phyloP scores from a whole-genome alignment of 1,140 invertebrate genomes.

The Pollicipes pollicipes region DNA sequence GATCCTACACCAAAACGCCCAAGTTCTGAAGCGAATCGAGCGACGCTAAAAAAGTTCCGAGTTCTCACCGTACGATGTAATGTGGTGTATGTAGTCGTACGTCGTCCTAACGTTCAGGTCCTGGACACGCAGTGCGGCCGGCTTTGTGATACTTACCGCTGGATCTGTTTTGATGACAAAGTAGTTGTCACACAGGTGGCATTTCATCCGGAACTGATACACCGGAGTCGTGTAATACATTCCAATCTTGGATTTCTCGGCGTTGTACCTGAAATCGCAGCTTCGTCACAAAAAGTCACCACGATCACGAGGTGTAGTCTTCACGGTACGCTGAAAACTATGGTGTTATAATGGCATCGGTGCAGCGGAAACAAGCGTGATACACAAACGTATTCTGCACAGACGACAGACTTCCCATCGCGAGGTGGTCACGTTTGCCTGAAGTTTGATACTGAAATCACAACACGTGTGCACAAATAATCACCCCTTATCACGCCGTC shows the following conservation, averaged over 20 bases:
- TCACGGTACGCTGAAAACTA: background rate
- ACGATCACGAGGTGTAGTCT: slow-evolving; percentile 4
- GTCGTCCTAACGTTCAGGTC: too few species aligned
- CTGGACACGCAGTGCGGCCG: slow-evolving; percentile 21
- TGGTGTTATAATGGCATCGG: too few species aligned
- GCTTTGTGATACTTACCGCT: slow-evolving; percentile 41
- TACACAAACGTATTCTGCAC: background rate
- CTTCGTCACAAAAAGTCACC: slow-evolving; percentile 10
- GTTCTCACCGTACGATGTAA: too few species aligned
- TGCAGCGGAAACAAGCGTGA: background rate
- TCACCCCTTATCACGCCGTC: too few species aligned
- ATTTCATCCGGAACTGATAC: slow-evolving; percentile 98
- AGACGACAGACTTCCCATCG: background rate
- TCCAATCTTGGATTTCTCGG: slow-evolving; percentile 94
- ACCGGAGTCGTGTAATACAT: slow-evolving; percentile 97
- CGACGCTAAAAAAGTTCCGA: too few species aligned
- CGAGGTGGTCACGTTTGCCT: too few species aligned
- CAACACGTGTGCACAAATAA: too few species aligned
- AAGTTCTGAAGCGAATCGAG: too few species aligned
- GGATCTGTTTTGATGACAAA: slow-evolving; percentile 99
- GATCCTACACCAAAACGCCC: too few species aligned
- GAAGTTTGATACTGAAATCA: too few species aligned
- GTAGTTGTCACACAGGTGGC: slow-evolving; percentile 91
- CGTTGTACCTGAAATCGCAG: slow-evolving; percentile 82
- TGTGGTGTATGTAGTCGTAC: too few species aligned